Evolutionary conservation across 2,797 vertebrate genomes (phyloP).

Genomic region (Chelon labrosus): DNA sequence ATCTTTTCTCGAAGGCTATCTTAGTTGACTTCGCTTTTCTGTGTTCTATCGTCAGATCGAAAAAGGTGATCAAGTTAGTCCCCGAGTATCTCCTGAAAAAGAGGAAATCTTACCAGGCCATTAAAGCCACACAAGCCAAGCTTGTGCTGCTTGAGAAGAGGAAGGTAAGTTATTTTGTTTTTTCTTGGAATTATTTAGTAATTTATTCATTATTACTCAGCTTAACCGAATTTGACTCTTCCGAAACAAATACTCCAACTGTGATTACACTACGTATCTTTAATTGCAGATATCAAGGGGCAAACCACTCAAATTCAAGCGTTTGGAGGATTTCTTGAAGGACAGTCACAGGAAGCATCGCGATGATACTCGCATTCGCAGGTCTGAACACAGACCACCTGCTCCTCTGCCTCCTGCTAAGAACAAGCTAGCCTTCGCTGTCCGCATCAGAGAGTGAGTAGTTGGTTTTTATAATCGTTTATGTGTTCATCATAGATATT

Average conservation of each 20-base stretch:
- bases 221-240: background rate
- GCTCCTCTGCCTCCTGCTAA: slow-evolving; percentile 77
- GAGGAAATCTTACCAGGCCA: slow-evolving; percentile 94
- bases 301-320: slow-evolving; percentile 89
- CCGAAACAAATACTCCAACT: background rate
- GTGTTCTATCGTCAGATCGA: slow-evolving; percentile 72
- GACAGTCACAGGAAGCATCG: slow-evolving; percentile 85
- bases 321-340: slow-evolving; percentile 90
- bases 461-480: background rate
- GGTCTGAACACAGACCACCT: slow-evolving; percentile 79
- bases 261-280: background rate
- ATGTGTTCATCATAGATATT: too few relatives aligned
- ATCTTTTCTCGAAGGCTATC: background rate
- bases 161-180: slow-evolving; percentile 80
- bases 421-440: slow-evolving; percentile 88
- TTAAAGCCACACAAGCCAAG: slow-evolving; percentile 96
- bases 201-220: too few relatives aligned
- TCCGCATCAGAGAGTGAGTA: slow-evolving; percentile 90
- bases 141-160: slow-evolving; percentile 90
- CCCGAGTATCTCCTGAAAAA: slow-evolving; percentile 96
- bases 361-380: slow-evolving; percentile 85
- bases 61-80: slow-evolving; percentile 91
- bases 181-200: background rate
- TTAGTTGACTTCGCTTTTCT: background rate
- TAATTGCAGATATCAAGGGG: slow-evolving; percentile 83